Percentiles rank a stretch among this genome's conserved stretches.
Evolutionary conservation across 2,888 invertebrate species (phyloP).

Genomic region (Coenonympha glycerion): DNA sequence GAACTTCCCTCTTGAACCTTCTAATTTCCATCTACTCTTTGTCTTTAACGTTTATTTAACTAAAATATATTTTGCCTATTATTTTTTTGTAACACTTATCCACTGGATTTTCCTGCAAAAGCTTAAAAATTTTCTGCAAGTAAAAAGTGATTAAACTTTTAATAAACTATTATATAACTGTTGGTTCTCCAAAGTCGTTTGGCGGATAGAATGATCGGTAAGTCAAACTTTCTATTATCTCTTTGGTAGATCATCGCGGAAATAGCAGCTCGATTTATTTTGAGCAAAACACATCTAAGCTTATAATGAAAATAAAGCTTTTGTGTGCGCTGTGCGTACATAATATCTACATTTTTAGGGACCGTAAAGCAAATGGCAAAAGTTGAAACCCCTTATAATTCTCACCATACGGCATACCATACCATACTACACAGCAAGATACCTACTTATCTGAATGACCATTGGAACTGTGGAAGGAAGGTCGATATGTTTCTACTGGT

Average conservation of each 20-base stretch:
- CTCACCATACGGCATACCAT: no score
- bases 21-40: constrained; percentile 16
- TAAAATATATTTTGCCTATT: constrained; percentile 9
- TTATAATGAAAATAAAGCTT: background rate
- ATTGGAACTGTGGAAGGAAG: no score
- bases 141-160: constrained; percentile 47
- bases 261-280: background rate
- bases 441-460: no score
- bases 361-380: no score
- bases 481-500: no score
- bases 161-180: constrained; percentile 52
- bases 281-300: background rate
- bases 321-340: background rate
- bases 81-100: constrained; percentile 4
- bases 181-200: constrained; percentile 48
- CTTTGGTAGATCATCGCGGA: background rate
- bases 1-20: constrained; percentile 41
- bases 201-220: constrained; percentile 63
- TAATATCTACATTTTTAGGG: no score
- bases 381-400: no score
- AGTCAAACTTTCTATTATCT: constrained; percentile 38
- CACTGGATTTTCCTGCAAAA: background rate
- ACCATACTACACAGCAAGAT: no score
- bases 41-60: constrained; percentile 16
- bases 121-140: background rate